Conservation (phyloP, 53 echinoderm and acorn worm genomes). For the Echinarachnius parma region DNA sequence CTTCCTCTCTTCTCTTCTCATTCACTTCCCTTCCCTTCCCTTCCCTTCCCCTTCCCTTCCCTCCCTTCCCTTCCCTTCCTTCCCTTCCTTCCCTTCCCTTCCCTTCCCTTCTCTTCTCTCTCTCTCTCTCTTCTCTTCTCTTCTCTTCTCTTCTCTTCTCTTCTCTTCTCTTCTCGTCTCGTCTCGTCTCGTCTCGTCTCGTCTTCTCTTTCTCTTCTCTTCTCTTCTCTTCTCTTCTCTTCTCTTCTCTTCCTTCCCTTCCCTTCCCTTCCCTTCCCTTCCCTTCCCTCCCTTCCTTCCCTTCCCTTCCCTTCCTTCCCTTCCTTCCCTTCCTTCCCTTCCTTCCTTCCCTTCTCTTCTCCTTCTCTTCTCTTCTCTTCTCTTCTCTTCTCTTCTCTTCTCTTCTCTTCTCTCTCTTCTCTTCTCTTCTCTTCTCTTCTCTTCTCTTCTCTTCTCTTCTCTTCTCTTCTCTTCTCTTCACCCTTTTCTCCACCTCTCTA, state of each 20-base stretch:
- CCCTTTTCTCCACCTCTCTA: too few relatives aligned
- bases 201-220: neutral
- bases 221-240: neutral
- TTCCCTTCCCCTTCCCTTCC: slow-evolving; percentile 10
- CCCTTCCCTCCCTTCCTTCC: neutral
- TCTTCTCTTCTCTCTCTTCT: too few relatives aligned
- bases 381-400: too few relatives aligned
- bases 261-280: neutral
- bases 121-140: neutral
- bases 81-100: neutral
- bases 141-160: neutral
- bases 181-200: neutral
- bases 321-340: neutral
- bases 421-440: too few relatives aligned
- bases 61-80: neutral
- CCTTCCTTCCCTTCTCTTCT: neutral
- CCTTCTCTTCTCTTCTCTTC: too few relatives aligned
- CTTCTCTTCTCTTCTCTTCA: too few relatives aligned
- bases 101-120: neutral
- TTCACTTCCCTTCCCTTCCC: slow-evolving; percentile 9
- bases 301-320: neutral
- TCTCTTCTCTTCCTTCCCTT: neutral
- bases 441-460: too few relatives aligned
- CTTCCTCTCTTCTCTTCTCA: neutral
- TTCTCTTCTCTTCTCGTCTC: neutral